A percentile compares a stretch with the other conserved stretches of the same genome.
phyloP scores from a whole-genome alignment of 2,888 invertebrate genomes.

The Dione vanillae region DNA sequence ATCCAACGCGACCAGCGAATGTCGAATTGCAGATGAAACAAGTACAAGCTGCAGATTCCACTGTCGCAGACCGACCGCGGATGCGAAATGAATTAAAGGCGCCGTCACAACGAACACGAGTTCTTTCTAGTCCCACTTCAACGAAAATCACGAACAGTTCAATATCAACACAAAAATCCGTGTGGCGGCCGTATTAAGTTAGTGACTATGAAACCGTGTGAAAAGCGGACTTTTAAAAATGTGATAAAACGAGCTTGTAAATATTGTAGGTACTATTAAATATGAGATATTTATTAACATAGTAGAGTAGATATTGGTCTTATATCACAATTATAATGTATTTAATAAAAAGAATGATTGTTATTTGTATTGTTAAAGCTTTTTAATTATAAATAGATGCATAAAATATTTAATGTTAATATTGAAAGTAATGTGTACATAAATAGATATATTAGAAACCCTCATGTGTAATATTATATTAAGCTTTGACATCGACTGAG shows the following conservation, averaged over 20 bases:
- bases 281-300: constrained; percentile 59
- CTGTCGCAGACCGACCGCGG: constrained; percentile 80
- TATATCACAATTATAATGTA: constrained; percentile 66
- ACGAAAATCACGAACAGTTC: constrained; percentile 84
- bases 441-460: constrained; percentile 41
- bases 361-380: constrained; percentile 77
- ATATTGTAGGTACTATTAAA: constrained; percentile 58
- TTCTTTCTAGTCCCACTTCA: constrained; percentile 79
- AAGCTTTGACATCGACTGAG: constrained; percentile 70
- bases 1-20: constrained; percentile 86
- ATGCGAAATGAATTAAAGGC: constrained; percentile 85
- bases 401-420: constrained; percentile 50
- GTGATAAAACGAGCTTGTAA: constrained; percentile 84
- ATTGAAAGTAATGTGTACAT: constrained; percentile 47
- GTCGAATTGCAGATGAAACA: constrained; percentile 82
- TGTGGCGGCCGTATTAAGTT: constrained; percentile 89
- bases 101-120: constrained; percentile 80
- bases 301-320: constrained; percentile 70
- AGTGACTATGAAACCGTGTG: constrained; percentile 55
- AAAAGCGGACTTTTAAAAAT: constrained; percentile 66
- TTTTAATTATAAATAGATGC: constrained; percentile 55
- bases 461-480: constrained; percentile 40
- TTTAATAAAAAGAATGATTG: constrained; percentile 54
- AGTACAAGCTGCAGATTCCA: constrained; percentile 85
- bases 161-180: constrained; percentile 86